phyloP scores from a whole-genome alignment of 2,888 invertebrate species.

The Globia sparganii region DNA sequence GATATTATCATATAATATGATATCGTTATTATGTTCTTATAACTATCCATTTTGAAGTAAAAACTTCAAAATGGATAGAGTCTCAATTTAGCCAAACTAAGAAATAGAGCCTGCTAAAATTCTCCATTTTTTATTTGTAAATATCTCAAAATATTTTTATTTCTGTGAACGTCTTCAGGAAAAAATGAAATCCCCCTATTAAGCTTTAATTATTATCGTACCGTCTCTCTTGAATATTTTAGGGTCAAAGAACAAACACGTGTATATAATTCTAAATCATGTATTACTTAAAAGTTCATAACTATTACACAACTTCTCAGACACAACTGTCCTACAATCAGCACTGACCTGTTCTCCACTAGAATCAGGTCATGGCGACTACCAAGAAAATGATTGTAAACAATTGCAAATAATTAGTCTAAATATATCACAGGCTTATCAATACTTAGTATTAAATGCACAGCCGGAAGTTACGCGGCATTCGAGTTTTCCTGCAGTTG shows the following conservation, averaged over 20 bases:
- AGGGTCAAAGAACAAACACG: conserved; percentile 28
- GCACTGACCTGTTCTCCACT: conserved; percentile 14
- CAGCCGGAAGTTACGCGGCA: conserved; percentile 34
- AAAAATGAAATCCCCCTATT: background rate
- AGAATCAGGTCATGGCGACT: conserved; percentile 40
- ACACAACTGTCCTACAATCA: conserved; percentile 25
- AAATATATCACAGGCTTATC: conserved; percentile 64
- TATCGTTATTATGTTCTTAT: too few species aligned
- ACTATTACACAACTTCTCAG: conserved; percentile 39
- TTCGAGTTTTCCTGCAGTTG: conserved; percentile 37
- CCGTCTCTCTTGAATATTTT: background rate
- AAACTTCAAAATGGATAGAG: background rate
- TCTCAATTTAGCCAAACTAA: background rate
- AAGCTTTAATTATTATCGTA: background rate
- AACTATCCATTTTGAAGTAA: too few species aligned
- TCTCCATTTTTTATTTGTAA: too few species aligned
- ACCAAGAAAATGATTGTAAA: conserved; percentile 42
- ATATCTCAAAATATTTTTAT: too few species aligned
- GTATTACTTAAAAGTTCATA: conserved; percentile 10
- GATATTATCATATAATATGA: too few species aligned
- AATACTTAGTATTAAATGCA: conserved; percentile 57
- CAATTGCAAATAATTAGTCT: conserved; percentile 45
- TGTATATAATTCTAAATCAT: conserved; percentile 28
- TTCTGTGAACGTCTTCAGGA: too few species aligned
- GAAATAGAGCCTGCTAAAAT: background rate